phyloP scores from a whole-genome alignment of 2,888 invertebrate species.

The Cheilosia vernalis region DNA sequence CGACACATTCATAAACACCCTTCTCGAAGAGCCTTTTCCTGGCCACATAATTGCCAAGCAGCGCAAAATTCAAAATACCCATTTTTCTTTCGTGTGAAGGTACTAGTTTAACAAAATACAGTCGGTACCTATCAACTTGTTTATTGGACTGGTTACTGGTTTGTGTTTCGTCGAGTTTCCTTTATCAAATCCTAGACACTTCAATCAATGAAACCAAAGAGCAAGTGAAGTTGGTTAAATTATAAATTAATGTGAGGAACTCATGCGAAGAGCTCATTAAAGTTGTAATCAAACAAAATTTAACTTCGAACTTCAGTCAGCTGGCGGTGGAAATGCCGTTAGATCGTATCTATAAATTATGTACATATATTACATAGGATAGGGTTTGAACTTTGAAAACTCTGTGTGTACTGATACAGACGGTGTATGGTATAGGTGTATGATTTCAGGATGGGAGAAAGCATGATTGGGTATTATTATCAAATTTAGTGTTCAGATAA shows the following conservation, averaged over 20 bases:
- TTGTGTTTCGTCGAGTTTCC: conserved; percentile 17
- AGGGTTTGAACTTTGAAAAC: conserved; percentile 7
- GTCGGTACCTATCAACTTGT: not conserved
- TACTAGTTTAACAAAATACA: conserved; percentile 18
- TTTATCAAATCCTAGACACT: conserved; percentile 2
- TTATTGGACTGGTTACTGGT: conserved; percentile 30
- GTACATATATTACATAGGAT: not conserved
- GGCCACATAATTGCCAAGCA: not conserved
- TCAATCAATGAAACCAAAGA: conserved; percentile 42
- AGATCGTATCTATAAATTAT: conserved; percentile 38
- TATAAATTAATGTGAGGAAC: conserved; percentile 63
- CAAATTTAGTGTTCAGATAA: not conserved
- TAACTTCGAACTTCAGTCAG: conserved; percentile 47
- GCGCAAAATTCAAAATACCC: conserved; percentile 21
- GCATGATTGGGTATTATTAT: conserved; percentile 34
- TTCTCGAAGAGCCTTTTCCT: not conserved
- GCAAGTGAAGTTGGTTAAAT: conserved; percentile 55
- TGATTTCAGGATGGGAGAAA: conserved; percentile 20
- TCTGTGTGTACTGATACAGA: conserved; percentile 11
- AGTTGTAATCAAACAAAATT: conserved; percentile 70
- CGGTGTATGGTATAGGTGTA: not conserved
- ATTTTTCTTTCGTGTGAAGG: not conserved
- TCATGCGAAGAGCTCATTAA: conserved; percentile 68
- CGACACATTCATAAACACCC: conserved; percentile 36
- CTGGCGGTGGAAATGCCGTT: conserved; percentile 1